Percentiles rank a stretch among this genome's conserved stretches.
Conservation (phyloP, 2,797 vertebrate species). For the Luscinia luscinia region DNA sequence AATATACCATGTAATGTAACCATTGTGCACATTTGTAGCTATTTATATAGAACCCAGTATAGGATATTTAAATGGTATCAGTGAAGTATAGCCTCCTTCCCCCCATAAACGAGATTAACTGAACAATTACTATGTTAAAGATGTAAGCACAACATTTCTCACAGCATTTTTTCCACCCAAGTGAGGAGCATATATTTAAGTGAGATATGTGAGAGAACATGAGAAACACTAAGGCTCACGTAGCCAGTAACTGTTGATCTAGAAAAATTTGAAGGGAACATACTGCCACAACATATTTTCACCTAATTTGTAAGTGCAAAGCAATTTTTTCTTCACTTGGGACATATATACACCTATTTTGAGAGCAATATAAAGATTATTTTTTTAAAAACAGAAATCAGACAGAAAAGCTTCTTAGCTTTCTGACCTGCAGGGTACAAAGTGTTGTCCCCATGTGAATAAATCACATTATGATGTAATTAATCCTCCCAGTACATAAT, state of each 20-base stretch:
- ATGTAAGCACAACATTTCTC: constrained; percentile 1
- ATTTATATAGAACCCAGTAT: constrained; percentile 49
- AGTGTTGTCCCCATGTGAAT: background rate
- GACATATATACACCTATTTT: background rate
- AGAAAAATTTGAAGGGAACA: background rate
- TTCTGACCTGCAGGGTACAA: background rate
- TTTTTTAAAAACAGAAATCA: background rate
- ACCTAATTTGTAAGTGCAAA: background rate
- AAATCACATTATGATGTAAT: background rate
- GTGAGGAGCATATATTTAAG: constrained; percentile 13
- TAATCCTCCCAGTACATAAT: background rate
- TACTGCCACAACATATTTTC: background rate
- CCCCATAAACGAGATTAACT: constrained; percentile 58
- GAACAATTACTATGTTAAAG: constrained; percentile 63
- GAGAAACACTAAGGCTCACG: background rate
- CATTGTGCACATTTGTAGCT: constrained; percentile 62
- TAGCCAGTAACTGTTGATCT: background rate
- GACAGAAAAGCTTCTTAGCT: background rate
- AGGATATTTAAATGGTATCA: constrained; percentile 61
- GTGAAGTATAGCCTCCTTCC: constrained; percentile 59
- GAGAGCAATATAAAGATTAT: background rate
- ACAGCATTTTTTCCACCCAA: constrained; percentile 42
- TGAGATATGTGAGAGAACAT: background rate
- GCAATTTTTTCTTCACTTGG: background rate
- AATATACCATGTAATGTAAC: constrained; percentile 72